Base-by-base conservation (phyloP, 1,140 invertebrate species). In the Cylas formicarius region DNA sequence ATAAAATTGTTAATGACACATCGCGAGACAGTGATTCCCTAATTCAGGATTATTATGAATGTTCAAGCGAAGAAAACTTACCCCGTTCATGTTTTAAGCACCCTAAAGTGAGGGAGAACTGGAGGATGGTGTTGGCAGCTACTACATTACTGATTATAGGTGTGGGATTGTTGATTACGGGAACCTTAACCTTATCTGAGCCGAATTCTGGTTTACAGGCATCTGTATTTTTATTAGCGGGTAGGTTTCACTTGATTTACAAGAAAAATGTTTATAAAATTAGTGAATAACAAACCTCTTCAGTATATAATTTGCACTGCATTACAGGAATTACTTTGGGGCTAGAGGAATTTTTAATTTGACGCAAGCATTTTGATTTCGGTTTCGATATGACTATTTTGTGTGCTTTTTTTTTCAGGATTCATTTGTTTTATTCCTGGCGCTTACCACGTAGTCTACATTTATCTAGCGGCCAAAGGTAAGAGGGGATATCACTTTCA, bases 41-140 rank as follows among this genome's bases (percentile, higher is more conserved):
- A 11, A 86, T 87, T 49, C 81, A 84, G 58, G 81, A 84, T 67
- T 67, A 63, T 40, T 81, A 79, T 62, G 73, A 77, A 11, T 72
- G 76, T 58, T 68, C 74, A 21, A 67, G 62, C 38, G 72, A 72
- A 42, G 75, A 78, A 52, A 73, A 76, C 45, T 67, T 72, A 16
- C 72, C 63, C 44, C 64, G 66, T 62, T 77, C 82, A 45, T 88
- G 85, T 72, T 86, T 83, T 72, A 76, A 78, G 28, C 85, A 89
- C 67, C 86, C 86, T 2, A 86, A 87, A 69, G 80, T 89, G 17
- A 67, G 76, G 51, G 84, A 90, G 61, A 88, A 90, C 61, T 88
- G 85, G 85, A 81, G 83, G 61, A 84, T 86, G 52, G 84, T 90
- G 3, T 70, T 84, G 48, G 84, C 82, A 19, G 84, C 85, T 5